These are phyloP conservation scores for Perdita meconis DNA, from an alignment of 2,888 invertebrate species.

Conservation along the genomic window DNA sequence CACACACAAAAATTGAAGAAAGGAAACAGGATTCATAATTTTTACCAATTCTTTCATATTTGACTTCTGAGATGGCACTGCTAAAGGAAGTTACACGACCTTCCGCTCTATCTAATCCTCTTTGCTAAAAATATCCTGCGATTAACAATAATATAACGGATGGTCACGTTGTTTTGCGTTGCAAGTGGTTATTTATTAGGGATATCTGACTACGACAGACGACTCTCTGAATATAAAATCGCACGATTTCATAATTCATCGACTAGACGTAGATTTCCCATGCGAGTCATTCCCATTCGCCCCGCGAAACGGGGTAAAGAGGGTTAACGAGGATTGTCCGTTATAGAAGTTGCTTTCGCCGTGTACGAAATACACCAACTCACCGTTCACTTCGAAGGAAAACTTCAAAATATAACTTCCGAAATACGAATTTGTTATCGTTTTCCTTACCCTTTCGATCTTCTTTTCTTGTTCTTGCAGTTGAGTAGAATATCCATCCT, in stretches of 20 bases:
- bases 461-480: no score
- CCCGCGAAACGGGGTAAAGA: neutral
- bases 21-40: no score
- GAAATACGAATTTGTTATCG: neutral
- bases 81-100: no score
- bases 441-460: neutral
- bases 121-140: slow-evolving; percentile 15
- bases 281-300: slow-evolving; percentile 57
- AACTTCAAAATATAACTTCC: neutral
- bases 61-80: no score
- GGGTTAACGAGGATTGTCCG: neutral
- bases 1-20: no score
- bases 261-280: slow-evolving; percentile 66
- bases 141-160: slow-evolving; percentile 38
- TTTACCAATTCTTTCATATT: no score
- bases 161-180: slow-evolving; percentile 11
- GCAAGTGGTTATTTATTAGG: slow-evolving; percentile 39
- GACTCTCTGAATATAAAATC: slow-evolving; percentile 63
- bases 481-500: no score
- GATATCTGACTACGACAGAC: slow-evolving; percentile 23
- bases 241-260: slow-evolving; percentile 65
- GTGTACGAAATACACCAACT: slow-evolving; percentile 29
- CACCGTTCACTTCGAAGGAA: neutral
- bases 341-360: slow-evolving; percentile 30
- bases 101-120: no score